Evolutionary conservation across 2,797 vertebrate genomes (phyloP).

Genomic region (Pseudotriccus pelzelni): DNA sequence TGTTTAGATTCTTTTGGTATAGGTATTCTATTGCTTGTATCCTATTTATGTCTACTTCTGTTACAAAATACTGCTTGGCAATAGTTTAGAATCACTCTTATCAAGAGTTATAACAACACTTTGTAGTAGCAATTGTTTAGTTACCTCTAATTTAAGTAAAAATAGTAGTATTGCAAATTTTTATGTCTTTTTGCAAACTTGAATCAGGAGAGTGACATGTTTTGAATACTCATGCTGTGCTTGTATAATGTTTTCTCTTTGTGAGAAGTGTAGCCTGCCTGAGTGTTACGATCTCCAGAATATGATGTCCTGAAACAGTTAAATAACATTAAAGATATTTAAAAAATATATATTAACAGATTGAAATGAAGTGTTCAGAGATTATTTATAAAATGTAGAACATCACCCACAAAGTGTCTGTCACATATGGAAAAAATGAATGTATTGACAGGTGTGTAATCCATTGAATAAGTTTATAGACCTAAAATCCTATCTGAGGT

Average conservation of each 20-base stretch:
- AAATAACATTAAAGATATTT: neutral
- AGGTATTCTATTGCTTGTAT: neutral
- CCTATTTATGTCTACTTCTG: neutral
- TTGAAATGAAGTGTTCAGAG: neutral
- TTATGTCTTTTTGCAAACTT: neutral
- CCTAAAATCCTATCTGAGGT: neutral
- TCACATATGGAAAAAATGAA: conserved; percentile 36
- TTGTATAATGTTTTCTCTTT: neutral
- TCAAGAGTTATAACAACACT: neutral
- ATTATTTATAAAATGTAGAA: conserved; percentile 18
- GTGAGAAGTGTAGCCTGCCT: neutral
- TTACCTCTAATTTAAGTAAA: neutral
- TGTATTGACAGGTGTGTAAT: conserved; percentile 18
- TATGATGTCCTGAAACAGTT: neutral
- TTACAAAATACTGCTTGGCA: neutral
- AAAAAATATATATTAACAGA: neutral
- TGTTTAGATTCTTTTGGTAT: neutral
- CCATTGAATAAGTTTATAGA: neutral
- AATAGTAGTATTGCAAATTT: neutral
- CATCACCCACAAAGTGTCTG: conserved; percentile 1
- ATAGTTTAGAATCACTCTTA: neutral
- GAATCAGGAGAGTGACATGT: neutral
- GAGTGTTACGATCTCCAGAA: neutral
- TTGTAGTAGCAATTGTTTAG: neutral
- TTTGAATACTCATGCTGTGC: neutral